Conservation (phyloP, 2,888 invertebrate species). For the Anoplius nigerrimus region DNA sequence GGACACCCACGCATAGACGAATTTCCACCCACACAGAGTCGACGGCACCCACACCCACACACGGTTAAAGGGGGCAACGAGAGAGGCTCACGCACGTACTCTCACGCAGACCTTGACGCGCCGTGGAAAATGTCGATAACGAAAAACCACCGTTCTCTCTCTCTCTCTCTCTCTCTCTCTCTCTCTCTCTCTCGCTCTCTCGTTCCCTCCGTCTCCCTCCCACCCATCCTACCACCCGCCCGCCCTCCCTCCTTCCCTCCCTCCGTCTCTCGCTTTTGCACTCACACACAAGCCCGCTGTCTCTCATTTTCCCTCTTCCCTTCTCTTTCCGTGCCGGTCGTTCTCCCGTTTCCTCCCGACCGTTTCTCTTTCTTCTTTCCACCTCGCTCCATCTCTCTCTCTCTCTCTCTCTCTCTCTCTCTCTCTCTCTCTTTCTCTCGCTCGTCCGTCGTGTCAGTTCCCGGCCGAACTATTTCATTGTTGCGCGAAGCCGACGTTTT, state of each 20-base stretch:
- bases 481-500: conserved; percentile 34
- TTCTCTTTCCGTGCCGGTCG: conserved; percentile 54
- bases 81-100: conserved; percentile 50
- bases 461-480: conserved; percentile 59
- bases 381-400: conserved; percentile 28
- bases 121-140: conserved; percentile 74
- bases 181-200: conserved; percentile 21
- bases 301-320: conserved; percentile 32
- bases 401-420: conserved; percentile 41
- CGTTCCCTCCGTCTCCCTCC: conserved; percentile 13
- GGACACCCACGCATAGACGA: conserved; percentile 29
- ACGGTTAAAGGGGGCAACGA: conserved; percentile 48
- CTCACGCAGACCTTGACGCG: conserved; percentile 49
- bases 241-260: conserved; percentile 1
- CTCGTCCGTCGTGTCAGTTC: conserved; percentile 46
- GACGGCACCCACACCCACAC: conserved; percentile 34
- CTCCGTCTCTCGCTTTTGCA: background rate
- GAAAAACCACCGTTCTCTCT: conserved; percentile 69
- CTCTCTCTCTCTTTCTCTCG: conserved; percentile 11
- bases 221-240: background rate
- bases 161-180: conserved; percentile 29
- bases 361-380: conserved; percentile 9
- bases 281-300: conserved; percentile 12
- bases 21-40: conserved; percentile 45
- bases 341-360: conserved; percentile 56